These are phyloP conservation scores for Chrysolina americana DNA, from an alignment of 2,888 invertebrate genomes.

Conservation along the genomic window DNA sequence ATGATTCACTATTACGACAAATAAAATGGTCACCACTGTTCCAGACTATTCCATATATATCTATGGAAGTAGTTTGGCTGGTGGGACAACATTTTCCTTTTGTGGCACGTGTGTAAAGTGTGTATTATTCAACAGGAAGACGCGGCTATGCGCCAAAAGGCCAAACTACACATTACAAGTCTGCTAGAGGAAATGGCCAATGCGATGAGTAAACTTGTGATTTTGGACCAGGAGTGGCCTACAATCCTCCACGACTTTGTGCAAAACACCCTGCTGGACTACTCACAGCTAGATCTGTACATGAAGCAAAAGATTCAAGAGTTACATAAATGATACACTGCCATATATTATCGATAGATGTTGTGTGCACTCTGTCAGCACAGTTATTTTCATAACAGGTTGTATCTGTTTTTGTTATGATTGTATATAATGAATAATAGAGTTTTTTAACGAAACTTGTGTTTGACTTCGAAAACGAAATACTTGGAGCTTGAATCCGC, in stretches of 20 bases:
- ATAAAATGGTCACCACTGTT: too few species aligned
- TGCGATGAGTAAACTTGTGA: slow-evolving; percentile 82
- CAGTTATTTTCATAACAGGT: slow-evolving; percentile 40
- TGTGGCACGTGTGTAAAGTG: too few species aligned
- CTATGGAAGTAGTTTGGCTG: too few species aligned
- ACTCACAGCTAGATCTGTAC: slow-evolving; percentile 85
- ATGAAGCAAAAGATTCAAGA: slow-evolving; percentile 79
- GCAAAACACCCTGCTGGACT: slow-evolving; percentile 84
- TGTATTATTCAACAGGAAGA: slow-evolving; percentile 74
- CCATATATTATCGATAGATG: slow-evolving; percentile 26
- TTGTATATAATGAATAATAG: slow-evolving; percentile 31
- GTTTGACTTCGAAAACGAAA: neutral
- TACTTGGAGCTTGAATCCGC: too few species aligned
- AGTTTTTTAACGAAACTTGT: neutral
- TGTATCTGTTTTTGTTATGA: slow-evolving; percentile 33
- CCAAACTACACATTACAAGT: slow-evolving; percentile 79
- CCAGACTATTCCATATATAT: too few species aligned
- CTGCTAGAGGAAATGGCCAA: slow-evolving; percentile 83
- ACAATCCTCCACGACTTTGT: slow-evolving; percentile 83
- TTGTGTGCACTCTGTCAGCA: slow-evolving; percentile 33
- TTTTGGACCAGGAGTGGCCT: slow-evolving; percentile 85
- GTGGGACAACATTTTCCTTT: too few species aligned
- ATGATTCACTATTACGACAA: too few species aligned
- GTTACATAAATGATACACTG: slow-evolving; percentile 59
- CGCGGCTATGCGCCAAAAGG: slow-evolving; percentile 81